Base-by-base conservation (phyloP, 2,797 vertebrate species). In the Scarus forsteni region DNA sequence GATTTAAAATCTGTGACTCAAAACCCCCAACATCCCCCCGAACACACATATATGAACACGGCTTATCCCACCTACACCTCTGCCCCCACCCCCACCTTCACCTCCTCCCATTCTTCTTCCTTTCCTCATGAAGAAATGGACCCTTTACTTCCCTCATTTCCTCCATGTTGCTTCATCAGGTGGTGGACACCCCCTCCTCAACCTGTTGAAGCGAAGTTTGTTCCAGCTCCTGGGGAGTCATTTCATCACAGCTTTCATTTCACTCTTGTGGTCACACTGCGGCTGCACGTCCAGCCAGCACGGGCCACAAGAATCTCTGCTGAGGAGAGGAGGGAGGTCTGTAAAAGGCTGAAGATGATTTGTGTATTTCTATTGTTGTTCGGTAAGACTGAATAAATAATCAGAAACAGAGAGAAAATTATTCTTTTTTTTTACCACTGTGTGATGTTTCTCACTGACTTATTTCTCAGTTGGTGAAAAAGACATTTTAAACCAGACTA, bases 1-100 rank as follows among this genome's bases (percentile, higher is more conserved):
- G 92, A 94, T 94, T 94, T 93, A 93, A 88, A 92, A 93, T 90
- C 91, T 92, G 92, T 93, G 88, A 93, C 78, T 87, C 86, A 57
- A 75, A 79, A 81, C 77, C 60, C 69, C 15, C 62, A 40, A 14
- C 35, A 65, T 48, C 36, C 63, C 54, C 60, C n/a, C 35, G 50
- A 35, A 39, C 58, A 61, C 58, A 61, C 79, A 83, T 73, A 81
- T 7, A 80, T 1, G 19, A 40, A 78, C 72, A 73, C 64, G 54
- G 39, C 66, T 60, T 60, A 68, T 60, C 70, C 75, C 74, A 70
- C 73, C 49, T 63, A 55, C 79, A 62, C 19, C 38, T 3, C 69
- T 12, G 14, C 3, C 64, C 70, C 71, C 74, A 70, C 73, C 49
- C 60, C 50, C 79, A 60, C 36, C 19, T 27, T 12, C 6, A 77